Evolutionary conservation across 1,140 invertebrate species (phyloP).

Genomic region (Geopemphigus sp.): DNA sequence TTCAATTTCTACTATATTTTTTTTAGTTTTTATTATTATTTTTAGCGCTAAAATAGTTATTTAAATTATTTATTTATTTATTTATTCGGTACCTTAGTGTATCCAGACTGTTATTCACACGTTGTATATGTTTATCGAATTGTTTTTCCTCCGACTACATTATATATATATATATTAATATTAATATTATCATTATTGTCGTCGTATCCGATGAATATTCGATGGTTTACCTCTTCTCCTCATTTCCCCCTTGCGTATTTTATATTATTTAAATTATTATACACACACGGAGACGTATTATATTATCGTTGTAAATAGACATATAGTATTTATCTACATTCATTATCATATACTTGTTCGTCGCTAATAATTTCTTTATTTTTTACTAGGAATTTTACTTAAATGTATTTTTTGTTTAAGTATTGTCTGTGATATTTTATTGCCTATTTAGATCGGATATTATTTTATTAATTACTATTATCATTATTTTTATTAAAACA

Average conservation of each 20-base stretch:
- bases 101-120: slow-evolving; percentile 39
- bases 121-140: slow-evolving; percentile 48
- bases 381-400: neutral
- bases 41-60: neutral
- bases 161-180: neutral
- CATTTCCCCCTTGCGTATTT: neutral
- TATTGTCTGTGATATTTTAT: slow-evolving; percentile 49
- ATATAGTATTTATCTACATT: neutral
- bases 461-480: slow-evolving; percentile 29
- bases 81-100: slow-evolving; percentile 23
- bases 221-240: neutral
- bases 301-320: neutral
- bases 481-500: slow-evolving; percentile 41
- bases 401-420: slow-evolving; percentile 26
- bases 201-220: neutral
- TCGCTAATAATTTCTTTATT: neutral
- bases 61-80: slow-evolving; percentile 17
- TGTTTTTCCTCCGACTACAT: slow-evolving; percentile 16
- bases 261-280: no score
- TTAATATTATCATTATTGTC: neutral
- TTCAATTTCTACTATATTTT: slow-evolving; percentile 8
- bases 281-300: neutral
- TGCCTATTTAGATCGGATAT: slow-evolving; percentile 35
- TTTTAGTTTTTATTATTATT: neutral
- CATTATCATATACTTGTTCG: neutral